Base-by-base conservation (phyloP, 2,797 vertebrate species). In the Avahi laniger region DNA sequence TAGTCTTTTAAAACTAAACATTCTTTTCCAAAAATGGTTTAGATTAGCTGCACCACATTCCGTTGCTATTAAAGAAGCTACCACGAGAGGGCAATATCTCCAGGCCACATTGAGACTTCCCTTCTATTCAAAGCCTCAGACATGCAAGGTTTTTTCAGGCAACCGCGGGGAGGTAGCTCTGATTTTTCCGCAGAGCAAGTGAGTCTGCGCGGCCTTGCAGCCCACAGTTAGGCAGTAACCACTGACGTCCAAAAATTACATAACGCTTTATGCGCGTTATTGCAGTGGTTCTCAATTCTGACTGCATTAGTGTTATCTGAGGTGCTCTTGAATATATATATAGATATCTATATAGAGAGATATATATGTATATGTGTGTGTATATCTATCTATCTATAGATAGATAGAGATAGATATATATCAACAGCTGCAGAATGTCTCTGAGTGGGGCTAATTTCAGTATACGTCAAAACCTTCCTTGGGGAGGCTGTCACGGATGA, bases 51-150 rank as follows among this genome's bases (percentile, higher is more conserved):
- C 3, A 59, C 4, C 12, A 79, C 10, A 76, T 94, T 88, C 6
- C n/a, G 12, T 57, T 93, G 72, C 94, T 88, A 94, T 91, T 94
- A 91, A 94, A 46, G 33, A 93, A 89, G 5, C 3, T 13, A 76
- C 86, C 89, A 95, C 15, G 0, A 61, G 65, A n/a, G 52, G 59
- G 67, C 57, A 38, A n/a, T 85, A 65, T 24, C 9, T 81, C 35
- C 72, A 76, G 83, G 41, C 67, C 7, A 0, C 38, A 22, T 11
- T 52, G 70, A 0, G 0, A 35, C 17, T 88, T 11, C n/a, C 22
- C 26, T 75, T 38, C 35, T 7, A 48, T 54, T 76, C 76, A 87
- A 84, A 95, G 14, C 48, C 4, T 24, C 33, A 80, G 57, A 80
- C 3, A 9, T 5, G 82, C 35, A 61, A 88, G 8, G 3, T 38